phyloP scores from a whole-genome alignment of 2,888 invertebrate genomes.

The Synergus japonicus region DNA sequence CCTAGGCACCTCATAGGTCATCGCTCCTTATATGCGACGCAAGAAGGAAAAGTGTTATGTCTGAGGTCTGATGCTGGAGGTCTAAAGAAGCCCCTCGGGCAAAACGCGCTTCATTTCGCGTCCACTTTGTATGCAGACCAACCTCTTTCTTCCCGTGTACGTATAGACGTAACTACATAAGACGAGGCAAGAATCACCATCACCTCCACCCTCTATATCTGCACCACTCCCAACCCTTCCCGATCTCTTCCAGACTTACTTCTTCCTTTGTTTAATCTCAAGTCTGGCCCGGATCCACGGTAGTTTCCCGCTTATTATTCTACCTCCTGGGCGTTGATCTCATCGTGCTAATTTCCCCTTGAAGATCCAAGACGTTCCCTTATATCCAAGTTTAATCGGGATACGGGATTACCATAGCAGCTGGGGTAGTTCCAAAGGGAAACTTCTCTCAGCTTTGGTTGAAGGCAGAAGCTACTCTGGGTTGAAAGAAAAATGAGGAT shows the following conservation, averaged over 20 bases:
- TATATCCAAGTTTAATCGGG: constrained; percentile 39
- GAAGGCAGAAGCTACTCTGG: not conserved
- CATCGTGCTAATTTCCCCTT: constrained; percentile 36
- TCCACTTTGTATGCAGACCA: constrained; percentile 76
- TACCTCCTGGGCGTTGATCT: constrained; percentile 19
- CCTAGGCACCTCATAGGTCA: constrained; percentile 55
- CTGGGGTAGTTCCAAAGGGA: not conserved
- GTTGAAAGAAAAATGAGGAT: not conserved
- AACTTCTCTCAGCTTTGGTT: not conserved
- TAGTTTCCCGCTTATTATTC: constrained; percentile 26
- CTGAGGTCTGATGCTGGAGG: constrained; percentile 62
- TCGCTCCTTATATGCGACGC: constrained; percentile 58
- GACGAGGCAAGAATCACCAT: constrained; percentile 42
- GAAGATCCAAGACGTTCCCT: constrained; percentile 22
- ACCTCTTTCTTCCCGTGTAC: constrained; percentile 58
- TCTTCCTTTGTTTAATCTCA: constrained; percentile 50
- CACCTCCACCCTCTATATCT: constrained; percentile 6
- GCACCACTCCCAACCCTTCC: constrained; percentile 44
- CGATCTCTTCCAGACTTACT: constrained; percentile 47
- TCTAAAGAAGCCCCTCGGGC: constrained; percentile 53
- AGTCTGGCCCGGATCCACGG: constrained; percentile 7
- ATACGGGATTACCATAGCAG: not conserved
- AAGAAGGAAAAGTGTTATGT: constrained; percentile 61
- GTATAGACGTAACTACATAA: constrained; percentile 47
- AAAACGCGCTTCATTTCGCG: constrained; percentile 72